A percentile compares a stretch with the other conserved stretches of the same genome.
Conservation (phyloP, 2,888 invertebrate genomes). For the Phymatocera aterrima region DNA sequence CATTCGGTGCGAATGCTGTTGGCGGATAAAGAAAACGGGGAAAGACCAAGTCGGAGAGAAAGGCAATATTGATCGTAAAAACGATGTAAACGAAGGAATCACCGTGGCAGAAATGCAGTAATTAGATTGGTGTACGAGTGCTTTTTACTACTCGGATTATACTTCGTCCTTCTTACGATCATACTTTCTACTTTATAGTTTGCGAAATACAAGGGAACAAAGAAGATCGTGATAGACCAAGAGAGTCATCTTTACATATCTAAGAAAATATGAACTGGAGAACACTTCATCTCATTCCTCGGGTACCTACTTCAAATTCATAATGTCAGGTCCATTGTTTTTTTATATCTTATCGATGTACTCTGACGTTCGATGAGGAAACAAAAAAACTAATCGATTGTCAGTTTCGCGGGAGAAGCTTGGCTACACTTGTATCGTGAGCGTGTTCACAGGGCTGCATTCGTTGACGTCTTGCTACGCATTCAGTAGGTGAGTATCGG, state of each 20-base stretch:
- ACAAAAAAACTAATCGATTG: neutral
- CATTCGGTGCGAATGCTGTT: neutral
- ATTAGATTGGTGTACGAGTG: conserved; percentile 57
- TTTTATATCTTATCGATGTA: neutral
- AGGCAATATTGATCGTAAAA: conserved; percentile 54
- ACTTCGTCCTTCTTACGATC: conserved; percentile 60
- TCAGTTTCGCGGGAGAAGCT: neutral
- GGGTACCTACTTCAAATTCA: neutral
- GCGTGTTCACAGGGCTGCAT: neutral
- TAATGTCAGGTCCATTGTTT: neutral
- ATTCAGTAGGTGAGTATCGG: conserved; percentile 2
- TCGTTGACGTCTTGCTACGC: neutral
- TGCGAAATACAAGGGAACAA: conserved; percentile 24
- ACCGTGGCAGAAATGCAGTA: conserved; percentile 55
- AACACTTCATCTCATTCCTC: neutral
- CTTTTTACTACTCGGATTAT: conserved; percentile 58
- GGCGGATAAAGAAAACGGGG: conserved; percentile 1
- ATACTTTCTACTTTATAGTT: conserved; percentile 51
- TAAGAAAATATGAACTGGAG: neutral
- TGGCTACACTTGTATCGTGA: neutral
- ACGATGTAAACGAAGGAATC: conserved; percentile 57
- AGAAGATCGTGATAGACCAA: conserved; percentile 8
- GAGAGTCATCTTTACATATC: neutral
- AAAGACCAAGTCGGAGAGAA: conserved; percentile 10
- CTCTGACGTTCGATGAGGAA: neutral